Conservation (phyloP, 2,888 invertebrate species). For the Rhagonycha fulva region DNA sequence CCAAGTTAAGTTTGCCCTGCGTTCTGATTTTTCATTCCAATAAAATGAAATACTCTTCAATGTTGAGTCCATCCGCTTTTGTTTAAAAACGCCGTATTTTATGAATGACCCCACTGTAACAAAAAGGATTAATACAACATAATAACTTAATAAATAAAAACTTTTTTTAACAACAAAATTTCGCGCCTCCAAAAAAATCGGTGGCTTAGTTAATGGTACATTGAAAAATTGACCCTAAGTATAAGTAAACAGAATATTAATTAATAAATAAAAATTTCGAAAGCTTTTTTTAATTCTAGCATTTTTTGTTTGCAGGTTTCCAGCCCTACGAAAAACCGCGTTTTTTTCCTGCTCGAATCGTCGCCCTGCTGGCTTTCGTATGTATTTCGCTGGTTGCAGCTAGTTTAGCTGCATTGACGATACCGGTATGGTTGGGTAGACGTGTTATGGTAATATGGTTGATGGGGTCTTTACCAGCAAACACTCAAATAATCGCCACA, state of each 20-base stretch:
- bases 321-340: slow-evolving; percentile 89
- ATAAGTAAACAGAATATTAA: too few relatives aligned
- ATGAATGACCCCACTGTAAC: too few relatives aligned
- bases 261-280: too few relatives aligned
- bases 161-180: not conserved
- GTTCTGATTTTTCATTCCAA: too few relatives aligned
- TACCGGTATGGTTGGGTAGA: slow-evolving; percentile 91
- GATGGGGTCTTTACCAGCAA: slow-evolving; percentile 59
- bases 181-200: not conserved
- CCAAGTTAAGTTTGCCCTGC: too few relatives aligned
- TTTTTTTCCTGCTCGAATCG: slow-evolving; percentile 75
- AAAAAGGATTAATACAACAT: too few relatives aligned
- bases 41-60: too few relatives aligned
- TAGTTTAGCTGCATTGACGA: slow-evolving; percentile 81
- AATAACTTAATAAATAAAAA: not conserved
- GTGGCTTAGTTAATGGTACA: not conserved
- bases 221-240: too few relatives aligned
- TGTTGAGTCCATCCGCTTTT: too few relatives aligned
- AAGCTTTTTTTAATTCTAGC: too few relatives aligned
- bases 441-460: slow-evolving; percentile 88
- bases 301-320: slow-evolving; percentile 62
- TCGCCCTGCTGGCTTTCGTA: slow-evolving; percentile 74
- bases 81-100: too few relatives aligned
- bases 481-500: slow-evolving; percentile 46
- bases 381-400: slow-evolving; percentile 83